Conservation (phyloP, 1,140 invertebrate species). For the Gryon sp. region DNA sequence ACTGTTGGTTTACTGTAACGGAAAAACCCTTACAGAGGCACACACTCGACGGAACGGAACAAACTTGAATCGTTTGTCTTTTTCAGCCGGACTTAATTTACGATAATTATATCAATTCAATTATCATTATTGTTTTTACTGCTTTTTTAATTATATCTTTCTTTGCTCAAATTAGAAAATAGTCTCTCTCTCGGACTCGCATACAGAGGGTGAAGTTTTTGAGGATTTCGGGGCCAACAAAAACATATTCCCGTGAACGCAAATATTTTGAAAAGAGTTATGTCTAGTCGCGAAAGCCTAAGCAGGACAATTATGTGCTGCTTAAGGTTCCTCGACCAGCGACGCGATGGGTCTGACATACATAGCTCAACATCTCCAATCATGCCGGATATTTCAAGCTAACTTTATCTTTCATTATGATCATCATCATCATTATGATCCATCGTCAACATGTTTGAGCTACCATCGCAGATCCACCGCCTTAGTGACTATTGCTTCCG, state of each 20-base stretch:
- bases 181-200: conserved; percentile 73
- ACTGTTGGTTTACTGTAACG: conserved; percentile 78
- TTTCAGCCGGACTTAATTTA: conserved; percentile 9
- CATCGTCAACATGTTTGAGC: conserved; percentile 26
- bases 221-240: conserved; percentile 67
- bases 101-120: no score
- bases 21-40: conserved; percentile 79
- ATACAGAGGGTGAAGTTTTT: conserved; percentile 66
- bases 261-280: conserved; percentile 78
- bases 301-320: not conserved
- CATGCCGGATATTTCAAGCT: no score
- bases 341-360: conserved; percentile 67
- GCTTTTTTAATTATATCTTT: not conserved
- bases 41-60: conserved; percentile 72
- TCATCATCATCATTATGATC: no score
- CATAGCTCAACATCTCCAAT: conserved; percentile 4
- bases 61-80: conserved; percentile 16
- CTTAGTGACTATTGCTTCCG: conserved; percentile 77
- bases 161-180: conserved; percentile 20
- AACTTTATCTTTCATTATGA: no score
- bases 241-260: conserved; percentile 76
- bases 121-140: no score
- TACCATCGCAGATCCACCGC: conserved; percentile 65
- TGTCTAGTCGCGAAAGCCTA: conserved; percentile 61
- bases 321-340: conserved; percentile 61